These are phyloP conservation scores for Cheirogaleus major DNA, from an alignment of 2,797 vertebrate genomes.

Conservation along the genomic window DNA sequence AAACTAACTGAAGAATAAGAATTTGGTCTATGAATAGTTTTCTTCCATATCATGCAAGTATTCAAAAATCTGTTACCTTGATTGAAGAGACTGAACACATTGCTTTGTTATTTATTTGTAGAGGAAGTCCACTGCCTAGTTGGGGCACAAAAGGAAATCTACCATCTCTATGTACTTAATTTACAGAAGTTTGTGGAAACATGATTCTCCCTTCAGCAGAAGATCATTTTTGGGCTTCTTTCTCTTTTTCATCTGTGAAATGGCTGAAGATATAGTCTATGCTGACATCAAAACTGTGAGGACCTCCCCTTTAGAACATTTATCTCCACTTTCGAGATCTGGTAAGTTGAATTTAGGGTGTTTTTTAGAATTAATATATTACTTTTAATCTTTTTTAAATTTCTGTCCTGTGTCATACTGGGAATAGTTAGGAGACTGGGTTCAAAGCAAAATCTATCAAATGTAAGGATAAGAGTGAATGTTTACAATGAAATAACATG, in stretches of 20 bases:
- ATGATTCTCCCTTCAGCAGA: neutral
- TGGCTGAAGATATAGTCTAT: conserved; percentile 32
- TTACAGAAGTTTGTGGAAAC: neutral
- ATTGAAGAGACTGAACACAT: neutral
- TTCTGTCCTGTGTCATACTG: neutral
- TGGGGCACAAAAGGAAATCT: neutral
- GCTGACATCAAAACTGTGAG: neutral
- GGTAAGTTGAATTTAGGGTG: neutral
- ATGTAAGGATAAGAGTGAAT: neutral
- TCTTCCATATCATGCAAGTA: neutral
- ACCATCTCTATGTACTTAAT: neutral
- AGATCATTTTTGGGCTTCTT: neutral
- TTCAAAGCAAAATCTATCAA: neutral
- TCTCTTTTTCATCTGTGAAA: neutral
- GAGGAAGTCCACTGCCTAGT: neutral
- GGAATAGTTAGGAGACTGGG: neutral
- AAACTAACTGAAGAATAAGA: neutral
- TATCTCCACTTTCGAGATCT: neutral
- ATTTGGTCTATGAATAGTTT: neutral
- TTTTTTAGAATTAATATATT: neutral
- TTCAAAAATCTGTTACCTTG: neutral
- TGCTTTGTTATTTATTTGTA: neutral
- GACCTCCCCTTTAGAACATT: neutral
- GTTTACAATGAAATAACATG: neutral
- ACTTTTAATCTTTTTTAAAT: neutral